Evolutionary conservation across 1,140 invertebrate genomes (phyloP).

Genomic region (Whitmania pigra): DNA sequence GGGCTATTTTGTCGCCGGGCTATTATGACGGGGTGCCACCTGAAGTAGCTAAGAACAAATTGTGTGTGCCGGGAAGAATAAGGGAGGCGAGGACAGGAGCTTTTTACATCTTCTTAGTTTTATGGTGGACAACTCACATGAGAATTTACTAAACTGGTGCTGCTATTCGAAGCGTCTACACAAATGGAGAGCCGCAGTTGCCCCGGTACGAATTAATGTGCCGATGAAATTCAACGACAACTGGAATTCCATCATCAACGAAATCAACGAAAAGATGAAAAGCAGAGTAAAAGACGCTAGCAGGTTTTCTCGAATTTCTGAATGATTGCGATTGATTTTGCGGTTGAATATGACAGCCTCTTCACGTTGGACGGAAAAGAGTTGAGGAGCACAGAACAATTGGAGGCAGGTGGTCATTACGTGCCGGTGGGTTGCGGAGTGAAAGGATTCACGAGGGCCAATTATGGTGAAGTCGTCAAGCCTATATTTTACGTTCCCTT

Average conservation of each 20-base stretch:
- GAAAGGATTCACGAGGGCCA: background rate
- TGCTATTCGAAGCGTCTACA: background rate
- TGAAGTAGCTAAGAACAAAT: constrained; percentile 8
- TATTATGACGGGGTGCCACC: too few species aligned
- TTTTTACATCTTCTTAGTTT: constrained; percentile 5
- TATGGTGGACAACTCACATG: background rate
- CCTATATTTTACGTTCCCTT: constrained; percentile 4
- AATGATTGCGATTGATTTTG: too few species aligned
- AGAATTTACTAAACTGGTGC: background rate
- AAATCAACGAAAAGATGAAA: constrained; percentile 1
- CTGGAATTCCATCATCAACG: background rate
- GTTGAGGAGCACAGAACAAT: background rate
- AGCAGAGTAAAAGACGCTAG: background rate
- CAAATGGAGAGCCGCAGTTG: background rate
- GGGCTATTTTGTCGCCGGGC: too few species aligned
- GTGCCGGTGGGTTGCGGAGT: background rate
- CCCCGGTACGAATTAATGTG: background rate
- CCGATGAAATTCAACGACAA: background rate
- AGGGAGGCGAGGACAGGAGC: background rate
- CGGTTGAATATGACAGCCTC: background rate
- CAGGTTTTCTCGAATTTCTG: background rate
- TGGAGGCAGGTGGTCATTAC: background rate
- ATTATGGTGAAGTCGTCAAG: background rate
- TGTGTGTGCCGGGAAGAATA: background rate
- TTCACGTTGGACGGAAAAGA: background rate